These are phyloP conservation scores for Chymomyza procnemis DNA, from an alignment of 2,888 invertebrate species.

Conservation along the genomic window DNA sequence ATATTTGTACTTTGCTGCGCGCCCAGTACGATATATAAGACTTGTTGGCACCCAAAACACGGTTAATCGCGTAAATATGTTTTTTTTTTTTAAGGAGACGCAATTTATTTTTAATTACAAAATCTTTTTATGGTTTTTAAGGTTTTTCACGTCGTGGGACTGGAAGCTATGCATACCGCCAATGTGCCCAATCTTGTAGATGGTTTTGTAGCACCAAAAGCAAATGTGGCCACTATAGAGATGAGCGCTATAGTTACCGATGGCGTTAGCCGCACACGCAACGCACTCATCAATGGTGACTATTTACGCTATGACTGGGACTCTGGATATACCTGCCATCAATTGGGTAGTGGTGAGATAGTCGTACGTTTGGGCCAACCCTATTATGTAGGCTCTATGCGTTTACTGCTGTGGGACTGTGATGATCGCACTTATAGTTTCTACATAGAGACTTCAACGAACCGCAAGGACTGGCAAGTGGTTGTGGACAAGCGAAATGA, in stretches of 20 bases:
- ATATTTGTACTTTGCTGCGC: slow-evolving; percentile 91
- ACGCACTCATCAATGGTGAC: slow-evolving; percentile 97
- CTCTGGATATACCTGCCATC: slow-evolving; percentile 98
- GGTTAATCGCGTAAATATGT: slow-evolving; percentile 86
- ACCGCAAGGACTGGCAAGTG: slow-evolving; percentile 94
- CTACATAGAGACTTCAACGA: slow-evolving; percentile 95
- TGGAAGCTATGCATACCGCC: slow-evolving; percentile 92
- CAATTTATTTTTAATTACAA: not conserved
- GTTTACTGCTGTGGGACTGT: slow-evolving; percentile 97
- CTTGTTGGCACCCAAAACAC: slow-evolving; percentile 96
- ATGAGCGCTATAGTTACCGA: slow-evolving; percentile 96
- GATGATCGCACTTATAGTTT: slow-evolving; percentile 96
- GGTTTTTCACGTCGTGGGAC: slow-evolving; percentile 94
- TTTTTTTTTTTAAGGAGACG: not conserved
- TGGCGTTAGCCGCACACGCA: slow-evolving; percentile 95
- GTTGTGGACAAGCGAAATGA: slow-evolving; percentile 93
- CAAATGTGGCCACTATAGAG: slow-evolving; percentile 95
- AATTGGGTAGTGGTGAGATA: slow-evolving; percentile 95
- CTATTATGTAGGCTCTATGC: slow-evolving; percentile 92
- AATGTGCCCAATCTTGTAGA: slow-evolving; percentile 86
- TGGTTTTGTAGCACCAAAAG: slow-evolving; percentile 88
- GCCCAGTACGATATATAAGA: slow-evolving; percentile 91
- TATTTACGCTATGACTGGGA: slow-evolving; percentile 98
- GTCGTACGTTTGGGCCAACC: slow-evolving; percentile 97
- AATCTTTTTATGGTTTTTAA: slow-evolving; percentile 18